Evolutionary conservation across 2,888 invertebrate species (phyloP), one percentile per base, ranked within the genome.

Genomic region (Pristionchus arcanus): DNA sequence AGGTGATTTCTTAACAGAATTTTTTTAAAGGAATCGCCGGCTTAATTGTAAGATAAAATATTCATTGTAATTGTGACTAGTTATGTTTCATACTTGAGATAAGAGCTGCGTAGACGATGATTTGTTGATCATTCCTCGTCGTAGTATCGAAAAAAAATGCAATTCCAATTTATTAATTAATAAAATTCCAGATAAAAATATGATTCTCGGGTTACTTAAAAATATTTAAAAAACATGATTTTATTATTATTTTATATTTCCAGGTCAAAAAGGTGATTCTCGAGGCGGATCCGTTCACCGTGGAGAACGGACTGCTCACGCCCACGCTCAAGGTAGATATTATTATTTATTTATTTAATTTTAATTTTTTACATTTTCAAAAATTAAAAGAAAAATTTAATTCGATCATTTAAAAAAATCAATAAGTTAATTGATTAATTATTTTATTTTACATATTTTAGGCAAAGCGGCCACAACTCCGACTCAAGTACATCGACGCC

Each of bases 291-390:
- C 97, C 97, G 93, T 98, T 99, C 96, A 98, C 98, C 91, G 97
- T 98, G 89, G 98, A 98, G 96, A 98, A 99, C 96, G 98, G 98
- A 91, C 97, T 99, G 87, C 96, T 99, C 84, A 99, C 98, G 71
- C 98, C 98, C 88, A 98, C 98, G 55, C 97, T 98, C 96, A 99
- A 98, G 96, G 85, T 85, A 15, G 11, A 15, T 68, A 2, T 68
- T 5, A 68, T 68, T 3, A 31, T 68, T 0, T 13, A 13, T 68
- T 42, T 42, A 9, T 34, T 19, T 19, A 31, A 34, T 28, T 74
- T 7, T 34, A 71, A 71, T 71, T 13, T 63, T n/a, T n/a, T 63
- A 2, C 63, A 19, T 13, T 19, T 63, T 63, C 9, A 63, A 63
- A 66, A n/a, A 66, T n/a, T n/a, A n/a, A n/a, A n/a, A n/a, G n/a